Percentiles rank a stretch among this genome's conserved stretches.
Conservation (phyloP, 1,140 invertebrate genomes). For the Drosophila pectinifera region DNA sequence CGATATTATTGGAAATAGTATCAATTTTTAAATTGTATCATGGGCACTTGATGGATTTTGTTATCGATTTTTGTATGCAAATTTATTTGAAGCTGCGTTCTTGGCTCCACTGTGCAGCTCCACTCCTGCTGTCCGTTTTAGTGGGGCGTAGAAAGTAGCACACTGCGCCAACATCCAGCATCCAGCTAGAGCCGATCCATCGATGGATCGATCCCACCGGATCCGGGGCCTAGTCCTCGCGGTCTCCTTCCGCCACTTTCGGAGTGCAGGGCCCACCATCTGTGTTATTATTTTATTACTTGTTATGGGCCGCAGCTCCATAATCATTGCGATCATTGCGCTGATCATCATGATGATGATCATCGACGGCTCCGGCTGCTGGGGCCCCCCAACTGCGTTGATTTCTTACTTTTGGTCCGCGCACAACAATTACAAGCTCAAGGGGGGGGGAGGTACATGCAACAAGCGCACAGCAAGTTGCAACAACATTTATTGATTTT, state of each 20-base stretch:
- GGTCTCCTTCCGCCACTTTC: constrained; percentile 26
- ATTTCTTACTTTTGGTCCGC: constrained; percentile 80
- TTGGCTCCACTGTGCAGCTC: constrained; percentile 39
- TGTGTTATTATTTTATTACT: constrained; percentile 84
- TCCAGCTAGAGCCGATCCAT: constrained; percentile 29
- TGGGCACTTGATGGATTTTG: constrained; percentile 3
- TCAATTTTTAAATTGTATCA: no score
- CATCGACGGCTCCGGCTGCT: constrained; percentile 29
- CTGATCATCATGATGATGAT: constrained; percentile 61
- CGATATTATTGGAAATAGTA: no score
- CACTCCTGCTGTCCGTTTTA: constrained; percentile 31
- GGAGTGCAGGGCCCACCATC: constrained; percentile 66
- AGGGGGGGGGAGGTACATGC: constrained; percentile 49
- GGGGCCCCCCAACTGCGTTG: constrained; percentile 78
- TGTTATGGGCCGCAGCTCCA: constrained; percentile 76
- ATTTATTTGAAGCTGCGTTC: background rate
- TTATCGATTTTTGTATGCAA: background rate
- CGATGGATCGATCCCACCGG: constrained; percentile 6
- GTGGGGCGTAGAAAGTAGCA: constrained; percentile 75
- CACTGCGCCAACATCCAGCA: constrained; percentile 49
- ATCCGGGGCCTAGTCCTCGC: constrained; percentile 35
- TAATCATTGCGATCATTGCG: constrained; percentile 45
- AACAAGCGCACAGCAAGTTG: constrained; percentile 79
- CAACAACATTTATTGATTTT: constrained; percentile 84
- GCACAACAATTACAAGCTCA: constrained; percentile 61